These are phyloP conservation scores for Spodoptera littoralis DNA, from an alignment of 2,888 invertebrate genomes.

Conservation along the genomic window DNA sequence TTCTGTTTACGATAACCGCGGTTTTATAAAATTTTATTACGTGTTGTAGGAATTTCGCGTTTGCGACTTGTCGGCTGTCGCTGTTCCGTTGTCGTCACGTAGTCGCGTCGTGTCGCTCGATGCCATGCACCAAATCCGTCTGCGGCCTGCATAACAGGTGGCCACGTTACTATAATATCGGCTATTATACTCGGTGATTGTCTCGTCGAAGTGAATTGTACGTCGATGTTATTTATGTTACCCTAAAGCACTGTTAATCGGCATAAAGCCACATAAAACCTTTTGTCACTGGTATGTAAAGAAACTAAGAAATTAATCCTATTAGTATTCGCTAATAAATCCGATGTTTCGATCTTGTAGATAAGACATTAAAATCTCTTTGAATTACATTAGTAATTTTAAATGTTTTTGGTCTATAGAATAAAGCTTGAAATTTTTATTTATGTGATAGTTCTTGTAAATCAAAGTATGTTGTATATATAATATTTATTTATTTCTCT, in stretches of 20 bases:
- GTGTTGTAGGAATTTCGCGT: conserved; percentile 70
- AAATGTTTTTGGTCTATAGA: neutral
- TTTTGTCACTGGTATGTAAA: conserved; percentile 27
- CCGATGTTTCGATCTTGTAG: conserved; percentile 22
- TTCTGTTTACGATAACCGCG: conserved; percentile 86
- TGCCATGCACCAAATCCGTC: conserved; percentile 37
- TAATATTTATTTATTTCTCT: too few relatives aligned
- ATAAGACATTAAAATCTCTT: conserved; percentile 13
- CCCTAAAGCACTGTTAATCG: conserved; percentile 35
- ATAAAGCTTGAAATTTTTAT: too few relatives aligned
- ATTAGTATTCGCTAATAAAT: conserved; percentile 40
- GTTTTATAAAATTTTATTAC: conserved; percentile 85
- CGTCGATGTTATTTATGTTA: conserved; percentile 12
- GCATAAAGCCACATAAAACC: conserved; percentile 28
- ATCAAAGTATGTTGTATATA: too few relatives aligned
- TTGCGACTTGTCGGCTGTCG: conserved; percentile 58
- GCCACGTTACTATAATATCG: conserved; percentile 31
- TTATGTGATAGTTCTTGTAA: too few relatives aligned
- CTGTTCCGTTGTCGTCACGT: conserved; percentile 49
- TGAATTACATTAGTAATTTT: conserved; percentile 20
- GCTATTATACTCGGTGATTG: conserved; percentile 32
- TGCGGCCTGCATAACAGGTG: conserved; percentile 54
- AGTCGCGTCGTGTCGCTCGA: conserved; percentile 34
- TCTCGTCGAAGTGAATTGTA: conserved; percentile 14
- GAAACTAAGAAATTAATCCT: conserved; percentile 34